Conservation (phyloP, 2,888 invertebrate genomes). For the Ichneumoninae sp. region DNA sequence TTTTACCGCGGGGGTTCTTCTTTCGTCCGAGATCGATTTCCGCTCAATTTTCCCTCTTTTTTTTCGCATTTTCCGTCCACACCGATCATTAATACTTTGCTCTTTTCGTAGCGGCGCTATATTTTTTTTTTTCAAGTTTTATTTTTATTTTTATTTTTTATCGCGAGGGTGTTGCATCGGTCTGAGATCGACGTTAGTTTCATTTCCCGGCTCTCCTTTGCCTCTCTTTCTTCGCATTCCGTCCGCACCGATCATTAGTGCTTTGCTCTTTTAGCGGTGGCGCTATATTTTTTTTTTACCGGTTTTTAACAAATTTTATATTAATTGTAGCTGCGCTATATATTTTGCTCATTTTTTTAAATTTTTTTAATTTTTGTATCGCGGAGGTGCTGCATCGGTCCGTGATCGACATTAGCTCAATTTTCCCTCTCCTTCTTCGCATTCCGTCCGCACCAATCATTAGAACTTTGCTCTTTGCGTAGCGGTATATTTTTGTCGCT, state of each 20-base stretch:
- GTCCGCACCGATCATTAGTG: neutral
- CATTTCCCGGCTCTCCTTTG: constrained; percentile 8
- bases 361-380: constrained; percentile 4
- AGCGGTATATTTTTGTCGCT: too few relatives aligned
- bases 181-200: too few relatives aligned
- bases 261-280: constrained; percentile 12
- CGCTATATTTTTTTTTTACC: neutral
- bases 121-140: too few relatives aligned
- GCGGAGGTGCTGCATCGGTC: too few relatives aligned
- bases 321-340: neutral
- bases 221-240: constrained; percentile 19
- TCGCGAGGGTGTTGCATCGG: too few relatives aligned
- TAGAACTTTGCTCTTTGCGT: too few relatives aligned
- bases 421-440: neutral
- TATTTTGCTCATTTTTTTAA: neutral
- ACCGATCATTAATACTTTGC: constrained; percentile 19
- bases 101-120: neutral
- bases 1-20: too few relatives aligned
- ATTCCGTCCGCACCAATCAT: too few relatives aligned
- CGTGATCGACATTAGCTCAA: too few relatives aligned
- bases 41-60: too few relatives aligned
- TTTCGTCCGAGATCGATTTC: too few relatives aligned
- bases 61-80: constrained; percentile 16
- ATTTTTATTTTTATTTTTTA: constrained; percentile 27
- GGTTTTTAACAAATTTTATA: too few relatives aligned